phyloP scores from a whole-genome alignment of 2,797 vertebrate species.

The Numenius phaeopus region DNA sequence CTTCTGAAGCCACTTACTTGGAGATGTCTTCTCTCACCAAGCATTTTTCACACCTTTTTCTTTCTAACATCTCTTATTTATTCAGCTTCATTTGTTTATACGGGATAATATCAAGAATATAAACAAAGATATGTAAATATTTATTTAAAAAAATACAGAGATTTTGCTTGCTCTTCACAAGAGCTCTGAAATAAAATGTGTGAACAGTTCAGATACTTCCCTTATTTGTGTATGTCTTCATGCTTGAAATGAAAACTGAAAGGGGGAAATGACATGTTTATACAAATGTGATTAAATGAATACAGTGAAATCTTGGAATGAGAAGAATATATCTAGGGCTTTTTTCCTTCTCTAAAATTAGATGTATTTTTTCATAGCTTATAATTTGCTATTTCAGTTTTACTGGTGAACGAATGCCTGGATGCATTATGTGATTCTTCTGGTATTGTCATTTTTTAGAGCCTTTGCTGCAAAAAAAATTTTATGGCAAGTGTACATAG shows the following conservation, averaged over 20 bases:
- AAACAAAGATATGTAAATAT: neutral
- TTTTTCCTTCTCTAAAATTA: neutral
- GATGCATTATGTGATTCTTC: accelerated
- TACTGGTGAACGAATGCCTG: neutral
- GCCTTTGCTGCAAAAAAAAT: neutral
- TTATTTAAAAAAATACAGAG: neutral
- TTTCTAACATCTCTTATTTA: neutral
- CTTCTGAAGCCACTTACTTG: neutral
- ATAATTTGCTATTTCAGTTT: neutral
- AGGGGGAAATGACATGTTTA: neutral
- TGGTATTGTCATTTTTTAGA: neutral
- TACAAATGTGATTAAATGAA: neutral
- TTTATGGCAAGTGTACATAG: neutral
- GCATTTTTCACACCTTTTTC: neutral
- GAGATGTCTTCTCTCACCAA: neutral
- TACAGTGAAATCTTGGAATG: neutral
- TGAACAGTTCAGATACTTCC: neutral
- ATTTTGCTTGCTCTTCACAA: neutral
- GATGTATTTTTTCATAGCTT: neutral
- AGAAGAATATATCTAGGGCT: neutral
- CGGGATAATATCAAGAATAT: neutral
- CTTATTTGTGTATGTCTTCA: neutral
- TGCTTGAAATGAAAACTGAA: neutral
- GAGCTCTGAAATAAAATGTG: neutral
- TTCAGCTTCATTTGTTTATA: neutral